A percentile compares a stretch with the other conserved stretches of the same genome.
Evolutionary conservation across 53 echinoderm and acorn worm species (phyloP).

Genomic region (Actinopyga echinites): DNA sequence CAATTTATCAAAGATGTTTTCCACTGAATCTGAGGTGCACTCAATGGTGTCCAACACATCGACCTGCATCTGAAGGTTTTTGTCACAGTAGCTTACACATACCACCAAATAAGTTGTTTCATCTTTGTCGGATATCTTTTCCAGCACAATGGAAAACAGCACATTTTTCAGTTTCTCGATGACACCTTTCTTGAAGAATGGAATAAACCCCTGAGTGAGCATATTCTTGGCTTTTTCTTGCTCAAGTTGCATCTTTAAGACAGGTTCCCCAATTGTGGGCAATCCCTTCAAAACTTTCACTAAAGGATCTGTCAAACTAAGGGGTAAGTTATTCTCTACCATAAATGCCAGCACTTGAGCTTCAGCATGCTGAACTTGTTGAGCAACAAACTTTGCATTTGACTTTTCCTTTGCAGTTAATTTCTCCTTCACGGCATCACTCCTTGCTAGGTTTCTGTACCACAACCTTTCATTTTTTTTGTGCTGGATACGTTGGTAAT

Average conservation of each 20-base stretch:
- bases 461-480: constrained; percentile 22
- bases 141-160: constrained; percentile 3
- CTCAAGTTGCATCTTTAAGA: neutral
- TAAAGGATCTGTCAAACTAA: constrained; percentile 26
- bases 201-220: neutral
- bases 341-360: constrained; percentile 17
- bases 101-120: constrained; percentile 5
- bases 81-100: constrained; percentile 13
- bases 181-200: constrained; percentile 1
- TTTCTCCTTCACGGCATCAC: neutral
- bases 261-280: constrained; percentile 18
- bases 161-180: constrained; percentile 4
- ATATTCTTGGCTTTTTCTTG: neutral
- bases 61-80: constrained; percentile 24
- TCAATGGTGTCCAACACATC: constrained; percentile 23
- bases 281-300: neutral
- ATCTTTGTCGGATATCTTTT: neutral
- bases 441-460: neutral
- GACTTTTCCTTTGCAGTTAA: neutral
- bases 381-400: neutral
- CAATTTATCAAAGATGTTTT: constrained; percentile 19
- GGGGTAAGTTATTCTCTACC: constrained; percentile 27
- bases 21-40: neutral
- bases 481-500: constrained; percentile 11
- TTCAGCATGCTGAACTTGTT: constrained; percentile 25